Evolutionary conservation across 2,888 invertebrate species (phyloP).

Genomic region (Ennomos erosarius): DNA sequence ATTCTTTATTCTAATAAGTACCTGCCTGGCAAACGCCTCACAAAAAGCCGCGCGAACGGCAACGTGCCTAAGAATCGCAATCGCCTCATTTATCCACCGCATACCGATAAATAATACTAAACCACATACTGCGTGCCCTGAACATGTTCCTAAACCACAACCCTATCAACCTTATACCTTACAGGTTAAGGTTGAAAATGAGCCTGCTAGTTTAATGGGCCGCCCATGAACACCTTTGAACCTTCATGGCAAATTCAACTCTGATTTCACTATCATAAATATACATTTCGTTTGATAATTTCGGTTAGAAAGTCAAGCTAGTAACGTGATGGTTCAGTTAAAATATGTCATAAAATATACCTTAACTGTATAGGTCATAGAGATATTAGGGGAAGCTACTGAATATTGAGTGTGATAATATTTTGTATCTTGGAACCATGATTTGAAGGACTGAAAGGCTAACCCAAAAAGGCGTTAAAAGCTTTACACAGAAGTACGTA

Average conservation of each 20-base stretch:
- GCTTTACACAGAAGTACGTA: too few relatives aligned
- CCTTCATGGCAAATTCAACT: neutral
- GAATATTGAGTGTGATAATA: too few relatives aligned
- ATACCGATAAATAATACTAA: conserved; percentile 22
- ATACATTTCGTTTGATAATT: neutral
- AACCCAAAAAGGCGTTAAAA: too few relatives aligned
- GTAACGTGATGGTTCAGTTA: conserved; percentile 19
- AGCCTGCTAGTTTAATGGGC: neutral
- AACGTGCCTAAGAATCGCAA: conserved; percentile 59
- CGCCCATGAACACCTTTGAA: neutral
- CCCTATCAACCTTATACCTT: neutral
- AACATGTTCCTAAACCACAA: conserved; percentile 1
- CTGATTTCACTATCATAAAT: neutral
- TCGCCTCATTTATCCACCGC: conserved; percentile 53
- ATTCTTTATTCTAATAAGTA: too few relatives aligned
- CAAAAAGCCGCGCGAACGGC: conserved; percentile 43
- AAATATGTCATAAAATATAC: conserved; percentile 20
- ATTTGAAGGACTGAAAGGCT: too few relatives aligned
- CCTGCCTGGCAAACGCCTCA: conserved; percentile 1
- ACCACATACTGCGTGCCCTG: conserved; percentile 11
- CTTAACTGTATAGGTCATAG: neutral
- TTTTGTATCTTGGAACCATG: too few relatives aligned
- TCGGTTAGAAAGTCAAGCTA: conserved; percentile 3
- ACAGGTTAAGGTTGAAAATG: neutral
- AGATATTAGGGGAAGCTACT: neutral